Conservation (phyloP, 1,140 invertebrate genomes). For the Neodiprion lecontei region DNA sequence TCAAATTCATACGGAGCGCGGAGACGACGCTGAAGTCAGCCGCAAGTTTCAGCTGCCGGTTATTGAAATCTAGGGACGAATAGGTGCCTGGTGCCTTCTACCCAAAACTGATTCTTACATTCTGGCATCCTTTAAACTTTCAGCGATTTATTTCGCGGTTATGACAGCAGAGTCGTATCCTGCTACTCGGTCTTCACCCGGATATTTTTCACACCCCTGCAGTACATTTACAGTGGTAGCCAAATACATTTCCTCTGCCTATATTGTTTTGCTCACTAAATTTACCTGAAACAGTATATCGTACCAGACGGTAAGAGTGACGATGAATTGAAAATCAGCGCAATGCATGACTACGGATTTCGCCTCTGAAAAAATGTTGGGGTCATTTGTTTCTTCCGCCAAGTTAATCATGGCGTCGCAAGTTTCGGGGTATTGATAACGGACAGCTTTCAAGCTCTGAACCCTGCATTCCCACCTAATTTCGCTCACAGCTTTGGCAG, state of each 20-base stretch:
- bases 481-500: slow-evolving; percentile 41
- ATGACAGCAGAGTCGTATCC: slow-evolving; percentile 30
- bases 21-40: no score
- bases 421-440: slow-evolving; percentile 24
- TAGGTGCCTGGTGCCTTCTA: no score
- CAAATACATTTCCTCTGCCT: slow-evolving; percentile 37
- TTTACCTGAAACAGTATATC: slow-evolving; percentile 38
- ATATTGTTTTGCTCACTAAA: slow-evolving; percentile 43
- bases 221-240: slow-evolving; percentile 41
- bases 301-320: slow-evolving; percentile 44
- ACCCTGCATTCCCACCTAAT: slow-evolving; percentile 45
- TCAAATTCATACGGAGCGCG: no score
- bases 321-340: slow-evolving; percentile 33
- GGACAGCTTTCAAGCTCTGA: slow-evolving; percentile 28
- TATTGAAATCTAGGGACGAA: no score
- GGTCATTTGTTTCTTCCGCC: slow-evolving; percentile 36
- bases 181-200: slow-evolving; percentile 42
- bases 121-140: background rate
- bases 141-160: background rate
- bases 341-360: slow-evolving; percentile 25
- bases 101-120: no score
- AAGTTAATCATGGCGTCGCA: slow-evolving; percentile 32
- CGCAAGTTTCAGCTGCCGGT: no score
- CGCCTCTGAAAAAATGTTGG: slow-evolving; percentile 41
- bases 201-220: slow-evolving; percentile 33